Base-by-base conservation (phyloP, 1,140 invertebrate species). In the Whitmania pigra region DNA sequence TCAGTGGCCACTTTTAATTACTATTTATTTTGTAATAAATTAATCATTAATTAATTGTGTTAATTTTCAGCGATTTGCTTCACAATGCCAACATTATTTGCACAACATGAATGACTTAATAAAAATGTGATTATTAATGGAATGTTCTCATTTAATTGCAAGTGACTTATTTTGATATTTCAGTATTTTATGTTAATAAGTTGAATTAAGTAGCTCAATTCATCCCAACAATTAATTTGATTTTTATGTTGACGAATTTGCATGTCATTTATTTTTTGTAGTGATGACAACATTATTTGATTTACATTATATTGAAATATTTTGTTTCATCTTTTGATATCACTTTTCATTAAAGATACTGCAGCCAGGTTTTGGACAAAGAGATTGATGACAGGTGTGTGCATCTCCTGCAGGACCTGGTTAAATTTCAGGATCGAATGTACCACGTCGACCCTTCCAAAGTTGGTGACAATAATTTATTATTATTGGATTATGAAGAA, bases 391-490 rank as follows among this genome's bases (percentile, higher is more conserved):
- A 76, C 31, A 75, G 77, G 74, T 81, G 81, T 63, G 77, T 77
- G 11, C 49, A 71, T 9, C 78, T 88, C 15, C 72, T 88, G 3
- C 81, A 83, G 72, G 84, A 86, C 73, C 78, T 88, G 18, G 80
- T 86, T 71, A 78, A 82, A 11, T 87, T 87, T 75, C 87, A 88
- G 77, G 86, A 86, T 71, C 80, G 85, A 13, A 80, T 86, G 27
- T 86, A 85, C 77, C 81, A 84, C 53, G 84, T 84, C 72, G 87
- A 88, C 75, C 85, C 85, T 40, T 80, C 85, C 0, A 88, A 87
- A 78, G 86, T 85, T 31, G 77, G 78, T 49, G 15, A 49, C 43
- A 36, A 6, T 36, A 36, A 36, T 20, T 49, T 5, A 49, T 71
- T 53, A 25, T 40, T 27, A 67, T 40, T n/a, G 25, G 20, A n/a